Base-by-base conservation (phyloP, 2,113 vertebrate genomes). In the Etheostoma cragini region DNA sequence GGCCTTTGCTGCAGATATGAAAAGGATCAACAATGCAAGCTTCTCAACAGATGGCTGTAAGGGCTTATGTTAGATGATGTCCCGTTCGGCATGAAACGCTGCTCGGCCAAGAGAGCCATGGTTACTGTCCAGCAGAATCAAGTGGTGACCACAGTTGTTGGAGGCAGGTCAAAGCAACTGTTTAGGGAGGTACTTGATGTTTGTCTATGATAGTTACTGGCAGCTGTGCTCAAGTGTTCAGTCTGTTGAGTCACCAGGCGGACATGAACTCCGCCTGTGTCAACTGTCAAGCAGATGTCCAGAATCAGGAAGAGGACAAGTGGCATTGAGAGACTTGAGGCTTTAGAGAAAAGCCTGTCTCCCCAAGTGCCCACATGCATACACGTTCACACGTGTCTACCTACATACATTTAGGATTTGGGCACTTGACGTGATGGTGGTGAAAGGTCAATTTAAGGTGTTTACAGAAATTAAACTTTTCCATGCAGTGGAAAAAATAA, bases 231-330 rank as follows among this genome's bases (percentile, higher is more conserved):
- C 63, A 62, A 92, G 80, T 68, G 84, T 84, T 89, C 75, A 60
- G 85, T 75, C 85, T 83, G 92, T 71, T 61, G 67, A 78, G 86
- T 78, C 85, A 66, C 86, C 72, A 3, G 14, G 16, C 87, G 88
- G 85, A 87, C 76, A 69, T 47, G 35, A 86, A 79, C 82, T 77
- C 65, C n/a, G 47, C 67, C 52, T 58, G 80, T 86, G 86, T 91
- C 83, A 88, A 88, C 76, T 50, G 85, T 81, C 84, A 73, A 83
- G 81, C 88, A 89, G 89, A 85, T 93, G 88, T 90, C 85, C 77
- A 35, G 64, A 73, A 90, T 87, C 78, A 64, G 73, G 61, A 70
- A 61, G 80, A 72, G 72, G 71, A 82, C 70, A 76, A 78, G 78
- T 80, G 76, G 56, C 53, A 26, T 45, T 24, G 57, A 50, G n/a